Percentiles rank a stretch among this genome's conserved stretches.
These are phyloP conservation scores for Lepas anatifera DNA, from an alignment of 2,888 invertebrate species.

Conservation along the genomic window DNA sequence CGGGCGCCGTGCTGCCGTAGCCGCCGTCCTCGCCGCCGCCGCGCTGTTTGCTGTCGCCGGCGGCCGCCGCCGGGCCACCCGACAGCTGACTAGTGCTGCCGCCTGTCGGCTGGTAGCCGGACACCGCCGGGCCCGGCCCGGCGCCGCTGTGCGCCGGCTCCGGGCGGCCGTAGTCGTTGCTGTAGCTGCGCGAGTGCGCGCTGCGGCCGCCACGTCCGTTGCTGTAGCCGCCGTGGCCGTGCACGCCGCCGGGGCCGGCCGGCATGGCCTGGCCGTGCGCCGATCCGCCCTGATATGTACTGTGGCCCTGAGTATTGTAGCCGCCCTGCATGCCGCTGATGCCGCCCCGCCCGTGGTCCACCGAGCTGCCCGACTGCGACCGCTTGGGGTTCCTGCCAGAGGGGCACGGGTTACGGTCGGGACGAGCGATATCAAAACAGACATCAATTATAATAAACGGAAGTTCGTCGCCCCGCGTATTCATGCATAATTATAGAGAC, in stretches of 20 bases:
- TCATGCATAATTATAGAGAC: background rate
- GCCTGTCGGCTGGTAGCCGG: constrained; percentile 16
- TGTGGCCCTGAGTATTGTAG: constrained; percentile 10
- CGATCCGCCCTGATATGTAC: constrained; percentile 25
- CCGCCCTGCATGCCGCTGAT: constrained; percentile 13
- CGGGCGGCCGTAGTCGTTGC: constrained; percentile 14
- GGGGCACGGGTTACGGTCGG: too few species aligned
- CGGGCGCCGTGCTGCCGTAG: constrained; percentile 14
- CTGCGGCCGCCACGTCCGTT: constrained; percentile 34
- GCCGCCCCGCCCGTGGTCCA: constrained; percentile 16
- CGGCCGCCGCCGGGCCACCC: background rate
- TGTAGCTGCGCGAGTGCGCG: constrained; percentile 13
- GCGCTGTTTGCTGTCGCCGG: background rate
- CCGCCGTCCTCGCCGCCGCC: background rate
- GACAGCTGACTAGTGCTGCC: constrained; percentile 13
- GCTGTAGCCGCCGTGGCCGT: constrained; percentile 39
- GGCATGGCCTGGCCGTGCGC: constrained; percentile 35
- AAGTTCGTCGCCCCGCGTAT: too few species aligned
- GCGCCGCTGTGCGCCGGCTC: background rate
- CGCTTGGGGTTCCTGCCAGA: constrained; percentile 10
- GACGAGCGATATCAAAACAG: too few species aligned
- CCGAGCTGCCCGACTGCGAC: constrained; percentile 13
- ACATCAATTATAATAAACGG: too few species aligned
- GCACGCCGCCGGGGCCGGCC: constrained; percentile 30
- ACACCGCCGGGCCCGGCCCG: constrained; percentile 11